A percentile compares a stretch with the other conserved stretches of the same genome.
These are phyloP conservation scores for Coecobrya sp. DNA, from an alignment of 2,888 invertebrate genomes.

Conservation along the genomic window DNA sequence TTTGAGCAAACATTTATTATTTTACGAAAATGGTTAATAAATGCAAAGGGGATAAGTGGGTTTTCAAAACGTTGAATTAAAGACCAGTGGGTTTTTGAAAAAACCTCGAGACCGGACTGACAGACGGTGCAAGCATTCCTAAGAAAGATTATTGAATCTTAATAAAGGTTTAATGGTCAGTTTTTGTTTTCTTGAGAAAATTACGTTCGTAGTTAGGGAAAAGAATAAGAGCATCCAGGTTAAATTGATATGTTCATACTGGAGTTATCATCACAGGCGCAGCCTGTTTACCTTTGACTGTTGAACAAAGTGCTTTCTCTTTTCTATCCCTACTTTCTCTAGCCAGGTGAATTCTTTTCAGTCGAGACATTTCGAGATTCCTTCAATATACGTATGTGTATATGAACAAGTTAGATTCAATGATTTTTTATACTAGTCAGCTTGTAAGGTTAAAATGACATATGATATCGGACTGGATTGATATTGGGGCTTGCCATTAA, in stretches of 20 bases:
- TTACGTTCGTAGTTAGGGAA: neutral
- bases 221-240: neutral
- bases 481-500: neutral
- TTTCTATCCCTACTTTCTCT: neutral
- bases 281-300: conserved; percentile 34
- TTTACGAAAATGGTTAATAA: too few relatives aligned
- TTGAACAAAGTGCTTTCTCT: neutral
- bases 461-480: too few relatives aligned
- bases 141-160: too few relatives aligned
- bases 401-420: too few relatives aligned
- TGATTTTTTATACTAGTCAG: too few relatives aligned
- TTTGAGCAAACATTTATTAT: too few relatives aligned
- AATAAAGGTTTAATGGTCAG: neutral
- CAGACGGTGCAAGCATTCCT: too few relatives aligned
- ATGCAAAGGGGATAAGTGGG: too few relatives aligned
- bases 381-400: neutral
- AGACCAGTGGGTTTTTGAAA: too few relatives aligned
- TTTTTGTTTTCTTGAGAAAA: conserved; percentile 15
- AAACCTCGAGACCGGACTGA: too few relatives aligned
- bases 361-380: neutral
- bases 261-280: neutral
- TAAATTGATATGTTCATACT: neutral
- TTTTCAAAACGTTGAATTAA: too few relatives aligned
- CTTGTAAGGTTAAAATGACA: too few relatives aligned
- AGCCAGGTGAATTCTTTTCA: neutral